Conservation (phyloP, 1,140 invertebrate species). For the Sitodiplosis mosellana region DNA sequence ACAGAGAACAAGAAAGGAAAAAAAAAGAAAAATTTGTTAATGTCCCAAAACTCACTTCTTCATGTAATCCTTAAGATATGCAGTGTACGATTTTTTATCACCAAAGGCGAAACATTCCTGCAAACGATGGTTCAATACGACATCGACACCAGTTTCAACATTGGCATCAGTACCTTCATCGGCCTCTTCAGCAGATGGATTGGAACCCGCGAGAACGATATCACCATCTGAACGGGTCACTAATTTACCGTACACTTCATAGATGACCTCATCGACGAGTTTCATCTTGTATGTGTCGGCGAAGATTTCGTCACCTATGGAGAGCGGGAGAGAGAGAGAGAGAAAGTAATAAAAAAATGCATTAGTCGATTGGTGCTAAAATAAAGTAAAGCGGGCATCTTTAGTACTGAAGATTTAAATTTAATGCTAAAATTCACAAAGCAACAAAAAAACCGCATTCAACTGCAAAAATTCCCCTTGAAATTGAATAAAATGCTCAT, state of each 20-base stretch:
- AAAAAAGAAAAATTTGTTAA: no score
- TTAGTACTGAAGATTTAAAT: no score
- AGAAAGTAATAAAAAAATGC: no score
- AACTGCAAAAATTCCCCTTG: no score
- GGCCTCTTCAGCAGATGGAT: slow-evolving; percentile 81
- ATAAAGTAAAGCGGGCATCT: no score
- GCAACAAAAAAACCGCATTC: no score
- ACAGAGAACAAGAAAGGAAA: no score
- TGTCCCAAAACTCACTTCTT: slow-evolving; percentile 52
- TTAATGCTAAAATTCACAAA: no score
- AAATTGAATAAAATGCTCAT: no score
- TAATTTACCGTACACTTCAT: slow-evolving; percentile 85
- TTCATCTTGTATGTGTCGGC: slow-evolving; percentile 94
- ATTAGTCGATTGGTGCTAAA: no score
- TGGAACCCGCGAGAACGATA: slow-evolving; percentile 65
- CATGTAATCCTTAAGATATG: slow-evolving; percentile 92
- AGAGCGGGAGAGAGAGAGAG: no score
- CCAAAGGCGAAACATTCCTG: slow-evolving; percentile 68
- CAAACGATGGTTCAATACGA: slow-evolving; percentile 83
- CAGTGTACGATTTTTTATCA: slow-evolving; percentile 79
- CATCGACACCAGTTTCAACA: slow-evolving; percentile 69
- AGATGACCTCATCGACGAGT: slow-evolving; percentile 80
- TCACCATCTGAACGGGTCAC: slow-evolving; percentile 59
- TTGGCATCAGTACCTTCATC: slow-evolving; percentile 64
- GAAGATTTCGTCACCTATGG: slow-evolving; percentile 97